A percentile compares a stretch with the other conserved stretches of the same genome.
phyloP scores from a whole-genome alignment of 2,888 invertebrate genomes.

The Torymus tubicola region DNA sequence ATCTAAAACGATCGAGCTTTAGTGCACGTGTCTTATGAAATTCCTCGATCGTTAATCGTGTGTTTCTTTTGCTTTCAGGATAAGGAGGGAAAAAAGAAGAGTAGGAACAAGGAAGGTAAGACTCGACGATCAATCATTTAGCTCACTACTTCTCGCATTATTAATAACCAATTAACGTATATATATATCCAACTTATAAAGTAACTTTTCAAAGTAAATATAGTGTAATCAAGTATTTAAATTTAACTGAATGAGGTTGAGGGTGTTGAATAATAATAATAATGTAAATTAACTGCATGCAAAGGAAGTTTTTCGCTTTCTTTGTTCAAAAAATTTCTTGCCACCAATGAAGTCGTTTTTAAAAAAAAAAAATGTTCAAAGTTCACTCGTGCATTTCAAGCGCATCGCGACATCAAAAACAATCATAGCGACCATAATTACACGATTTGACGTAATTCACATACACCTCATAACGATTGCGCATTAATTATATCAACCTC shows the following conservation, averaged over 20 bases:
- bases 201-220: no score
- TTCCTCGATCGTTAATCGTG: slow-evolving; percentile 8
- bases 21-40: not conserved
- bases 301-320: slow-evolving; percentile 6
- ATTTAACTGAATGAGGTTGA: not conserved
- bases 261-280: slow-evolving; percentile 25
- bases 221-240: no score
- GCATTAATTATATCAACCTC: no score
- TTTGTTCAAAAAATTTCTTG: not conserved
- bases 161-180: no score
- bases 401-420: no score
- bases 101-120: slow-evolving; percentile 92
- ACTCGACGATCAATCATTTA: not conserved
- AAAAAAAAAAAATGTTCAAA: not conserved
- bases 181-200: not conserved
- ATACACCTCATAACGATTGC: no score
- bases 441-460: no score
- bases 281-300: slow-evolving; percentile 20
- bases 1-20: slow-evolving; percentile 20
- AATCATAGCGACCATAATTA: no score
- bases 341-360: slow-evolving; percentile 12
- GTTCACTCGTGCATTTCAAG: no score
- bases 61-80: slow-evolving; percentile 81
- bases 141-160: no score
- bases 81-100: slow-evolving; percentile 91